A percentile compares a stretch with the other conserved stretches of the same genome.
These are phyloP conservation scores for Chrysotoxum bicinctum DNA, from an alignment of 2,888 invertebrate species.

Conservation along the genomic window DNA sequence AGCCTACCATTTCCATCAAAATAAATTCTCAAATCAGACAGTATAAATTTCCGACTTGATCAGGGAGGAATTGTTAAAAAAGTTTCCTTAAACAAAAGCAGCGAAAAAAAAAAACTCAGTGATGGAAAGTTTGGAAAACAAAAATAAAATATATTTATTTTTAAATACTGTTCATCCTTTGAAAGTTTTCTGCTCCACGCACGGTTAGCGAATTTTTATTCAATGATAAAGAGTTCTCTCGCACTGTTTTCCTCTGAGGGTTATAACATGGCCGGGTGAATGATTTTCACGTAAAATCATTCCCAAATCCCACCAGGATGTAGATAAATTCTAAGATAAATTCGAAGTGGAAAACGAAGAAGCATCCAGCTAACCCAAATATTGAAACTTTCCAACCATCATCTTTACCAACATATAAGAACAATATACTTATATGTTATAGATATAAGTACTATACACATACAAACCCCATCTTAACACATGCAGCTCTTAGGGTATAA, in stretches of 20 bases:
- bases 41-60: not conserved
- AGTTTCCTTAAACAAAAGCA: not conserved
- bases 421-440: not conserved
- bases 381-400: constrained; percentile 57
- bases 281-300: constrained; percentile 48
- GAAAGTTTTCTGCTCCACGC: constrained; percentile 23
- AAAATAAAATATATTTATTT: constrained; percentile 44
- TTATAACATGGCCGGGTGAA: not conserved
- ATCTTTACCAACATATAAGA: constrained; percentile 3
- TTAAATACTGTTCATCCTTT: constrained; percentile 17
- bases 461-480: constrained; percentile 4
- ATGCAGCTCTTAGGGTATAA: constrained; percentile 21
- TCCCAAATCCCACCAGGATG: constrained; percentile 32
- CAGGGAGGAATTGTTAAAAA: not conserved
- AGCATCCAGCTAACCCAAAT: constrained; percentile 57
- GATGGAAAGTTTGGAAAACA: constrained; percentile 32
- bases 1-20: not conserved
- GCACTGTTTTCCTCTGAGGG: not conserved
- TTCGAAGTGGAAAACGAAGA: constrained; percentile 24
- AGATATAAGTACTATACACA: constrained; percentile 25
- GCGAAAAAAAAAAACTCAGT: not conserved
- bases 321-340: constrained; percentile 44
- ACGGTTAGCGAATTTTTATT: constrained; percentile 38
- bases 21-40: not conserved
- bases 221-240: constrained; percentile 40